Evolutionary conservation across 1,140 invertebrate species (phyloP).

Genomic region (Hyles euphorbiae): DNA sequence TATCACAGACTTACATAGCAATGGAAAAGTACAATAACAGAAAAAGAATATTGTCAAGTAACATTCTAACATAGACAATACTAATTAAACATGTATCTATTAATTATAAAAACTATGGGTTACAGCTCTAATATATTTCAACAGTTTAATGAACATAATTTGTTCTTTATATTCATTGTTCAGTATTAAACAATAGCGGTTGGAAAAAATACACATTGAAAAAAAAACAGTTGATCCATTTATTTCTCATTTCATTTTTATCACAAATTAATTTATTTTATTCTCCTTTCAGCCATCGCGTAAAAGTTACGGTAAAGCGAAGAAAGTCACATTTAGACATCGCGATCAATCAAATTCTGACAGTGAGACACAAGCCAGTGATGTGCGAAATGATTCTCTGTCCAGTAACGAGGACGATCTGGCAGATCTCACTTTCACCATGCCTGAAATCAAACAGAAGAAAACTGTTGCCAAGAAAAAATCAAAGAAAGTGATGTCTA

Average conservation of each 20-base stretch:
- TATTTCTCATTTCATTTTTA: background rate
- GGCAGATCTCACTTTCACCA: constrained; percentile 48
- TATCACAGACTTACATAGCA: too few species aligned
- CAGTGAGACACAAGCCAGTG: constrained; percentile 29
- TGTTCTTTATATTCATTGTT: too few species aligned
- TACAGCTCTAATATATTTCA: too few species aligned
- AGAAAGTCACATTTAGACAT: constrained; percentile 52
- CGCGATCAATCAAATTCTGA: constrained; percentile 22
- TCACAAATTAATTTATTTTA: constrained; percentile 5
- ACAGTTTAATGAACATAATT: too few species aligned
- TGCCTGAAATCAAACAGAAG: constrained; percentile 40
- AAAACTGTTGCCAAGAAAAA: constrained; percentile 44
- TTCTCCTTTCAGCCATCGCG: constrained; percentile 39
- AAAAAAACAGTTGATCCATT: too few species aligned
- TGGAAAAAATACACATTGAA: too few species aligned
- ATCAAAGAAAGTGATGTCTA: constrained; percentile 45
- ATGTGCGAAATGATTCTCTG: constrained; percentile 13
- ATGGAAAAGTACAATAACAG: too few species aligned
- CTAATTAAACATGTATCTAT: too few species aligned
- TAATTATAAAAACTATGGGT: too few species aligned
- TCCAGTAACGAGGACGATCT: constrained; percentile 49
- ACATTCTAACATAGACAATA: too few species aligned
- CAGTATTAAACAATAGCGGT: too few species aligned
- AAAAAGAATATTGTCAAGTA: too few species aligned
- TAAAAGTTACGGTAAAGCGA: constrained; percentile 62